Conservation (phyloP, 1,140 invertebrate species). For the Hestina assimilis region DNA sequence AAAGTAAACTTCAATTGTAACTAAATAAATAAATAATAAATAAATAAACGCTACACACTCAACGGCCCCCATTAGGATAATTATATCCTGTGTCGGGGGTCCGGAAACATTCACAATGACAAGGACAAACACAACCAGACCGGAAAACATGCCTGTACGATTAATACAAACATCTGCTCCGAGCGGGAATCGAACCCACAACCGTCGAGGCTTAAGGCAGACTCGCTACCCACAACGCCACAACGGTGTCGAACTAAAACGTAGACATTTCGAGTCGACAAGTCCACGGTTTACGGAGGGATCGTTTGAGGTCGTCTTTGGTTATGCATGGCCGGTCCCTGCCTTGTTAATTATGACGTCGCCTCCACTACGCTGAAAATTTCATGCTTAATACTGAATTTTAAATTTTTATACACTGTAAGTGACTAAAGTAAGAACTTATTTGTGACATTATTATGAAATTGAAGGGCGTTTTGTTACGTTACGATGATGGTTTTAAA, state of each 20-base stretch:
- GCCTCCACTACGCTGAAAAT: constrained; percentile 41
- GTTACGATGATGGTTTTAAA: no score
- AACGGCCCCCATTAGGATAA: no score
- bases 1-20: neutral
- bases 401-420: neutral
- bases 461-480: no score
- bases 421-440: neutral
- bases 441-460: neutral
- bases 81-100: no score
- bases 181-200: no score
- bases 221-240: no score
- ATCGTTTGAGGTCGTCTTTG: constrained; percentile 39
- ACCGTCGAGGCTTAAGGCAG: no score
- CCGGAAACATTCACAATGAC: no score
- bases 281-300: constrained; percentile 41
- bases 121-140: no score
- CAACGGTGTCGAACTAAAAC: neutral
- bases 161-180: no score
- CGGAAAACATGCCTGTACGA: no score
- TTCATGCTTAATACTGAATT: constrained; percentile 28
- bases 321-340: constrained; percentile 53
- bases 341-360: constrained; percentile 58
- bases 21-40: neutral
- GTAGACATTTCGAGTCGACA: constrained; percentile 6
- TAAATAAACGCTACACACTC: no score